Percentiles rank a stretch among this genome's conserved stretches.
phyloP scores from a whole-genome alignment of 2,113 vertebrate species.

The Cyanoliseus patagonus region DNA sequence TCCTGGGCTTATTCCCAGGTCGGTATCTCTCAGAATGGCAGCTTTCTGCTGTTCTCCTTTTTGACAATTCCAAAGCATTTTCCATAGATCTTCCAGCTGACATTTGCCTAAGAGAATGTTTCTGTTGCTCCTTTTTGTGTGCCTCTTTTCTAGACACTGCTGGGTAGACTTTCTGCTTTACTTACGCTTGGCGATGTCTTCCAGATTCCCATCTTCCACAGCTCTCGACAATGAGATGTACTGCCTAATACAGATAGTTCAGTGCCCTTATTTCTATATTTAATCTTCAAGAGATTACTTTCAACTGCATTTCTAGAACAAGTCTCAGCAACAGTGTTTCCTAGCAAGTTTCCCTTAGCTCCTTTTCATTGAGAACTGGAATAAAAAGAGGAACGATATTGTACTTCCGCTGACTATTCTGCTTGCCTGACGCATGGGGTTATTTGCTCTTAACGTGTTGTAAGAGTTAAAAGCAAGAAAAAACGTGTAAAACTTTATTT shows the following conservation, averaged over 20 bases:
- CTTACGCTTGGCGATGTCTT: background rate
- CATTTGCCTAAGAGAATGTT: background rate
- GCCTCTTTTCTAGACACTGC: background rate
- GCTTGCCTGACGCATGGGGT: background rate
- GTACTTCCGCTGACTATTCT: conserved; percentile 12
- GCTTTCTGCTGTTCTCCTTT: background rate
- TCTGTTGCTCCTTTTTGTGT: background rate
- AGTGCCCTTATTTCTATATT: background rate
- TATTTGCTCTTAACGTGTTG: conserved; percentile 45
- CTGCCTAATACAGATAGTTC: background rate
- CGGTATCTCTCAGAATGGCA: background rate
- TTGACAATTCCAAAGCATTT: background rate
- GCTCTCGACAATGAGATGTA: background rate
- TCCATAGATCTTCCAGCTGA: background rate
- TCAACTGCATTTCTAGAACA: background rate
- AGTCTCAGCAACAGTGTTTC: background rate
- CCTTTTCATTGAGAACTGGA: conserved; percentile 33
- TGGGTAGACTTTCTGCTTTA: background rate
- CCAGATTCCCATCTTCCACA: background rate
- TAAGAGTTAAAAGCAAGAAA: conserved; percentile 12
- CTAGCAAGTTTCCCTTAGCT: background rate
- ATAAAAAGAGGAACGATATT: background rate
- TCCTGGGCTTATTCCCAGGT: background rate
- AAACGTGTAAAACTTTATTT: conserved; percentile 15
- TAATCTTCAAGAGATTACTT: background rate